These are phyloP conservation scores for Heliconius himera DNA, from an alignment of 1,140 invertebrate genomes.

Conservation along the genomic window DNA sequence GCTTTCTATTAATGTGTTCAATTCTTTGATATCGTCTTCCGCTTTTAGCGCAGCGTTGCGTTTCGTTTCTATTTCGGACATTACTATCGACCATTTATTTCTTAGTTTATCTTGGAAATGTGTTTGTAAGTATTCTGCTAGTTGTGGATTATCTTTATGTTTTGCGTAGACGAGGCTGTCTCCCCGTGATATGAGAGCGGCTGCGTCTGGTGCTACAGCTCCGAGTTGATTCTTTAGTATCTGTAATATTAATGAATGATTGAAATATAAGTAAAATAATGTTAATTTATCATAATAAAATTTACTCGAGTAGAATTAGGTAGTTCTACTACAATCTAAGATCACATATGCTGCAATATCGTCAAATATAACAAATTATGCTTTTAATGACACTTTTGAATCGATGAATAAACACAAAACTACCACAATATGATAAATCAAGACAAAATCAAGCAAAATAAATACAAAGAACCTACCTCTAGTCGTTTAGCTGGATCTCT, in stretches of 20 bases:
- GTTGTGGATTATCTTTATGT: conserved; percentile 81
- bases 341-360: no score
- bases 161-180: conserved; percentile 85
- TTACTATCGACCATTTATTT: conserved; percentile 86
- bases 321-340: no score
- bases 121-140: conserved; percentile 83
- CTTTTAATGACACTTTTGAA: no score
- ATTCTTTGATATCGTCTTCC: conserved; percentile 82
- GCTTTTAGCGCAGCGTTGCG: conserved; percentile 82
- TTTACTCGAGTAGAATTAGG: no score
- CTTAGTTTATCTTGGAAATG: conserved; percentile 84
- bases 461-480: conserved; percentile 76
- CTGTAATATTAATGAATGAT: no score
- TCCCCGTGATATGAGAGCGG: conserved; percentile 89
- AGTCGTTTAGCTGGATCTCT: conserved; percentile 85
- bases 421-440: no score
- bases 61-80: conserved; percentile 84
- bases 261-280: no score
- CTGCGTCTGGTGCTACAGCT: conserved; percentile 88
- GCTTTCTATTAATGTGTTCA: conserved; percentile 68
- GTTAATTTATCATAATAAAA: no score
- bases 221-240: conserved; percentile 85
- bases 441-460: background rate
- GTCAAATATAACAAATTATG: no score
- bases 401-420: no score